Conservation (phyloP, 1,140 invertebrate species). For the Parasteatoda tepidariorum region DNA sequence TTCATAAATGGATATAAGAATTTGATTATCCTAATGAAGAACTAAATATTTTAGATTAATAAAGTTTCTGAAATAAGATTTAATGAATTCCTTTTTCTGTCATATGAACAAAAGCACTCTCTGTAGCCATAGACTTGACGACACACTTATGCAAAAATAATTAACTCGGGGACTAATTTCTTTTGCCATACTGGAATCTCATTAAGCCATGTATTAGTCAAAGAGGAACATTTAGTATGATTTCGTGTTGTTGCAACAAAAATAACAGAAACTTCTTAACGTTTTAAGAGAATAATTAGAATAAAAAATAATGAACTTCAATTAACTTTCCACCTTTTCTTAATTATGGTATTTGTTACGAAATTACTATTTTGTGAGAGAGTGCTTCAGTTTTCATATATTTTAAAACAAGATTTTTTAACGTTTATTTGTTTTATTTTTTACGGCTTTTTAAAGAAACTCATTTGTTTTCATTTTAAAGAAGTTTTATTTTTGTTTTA, state of each 20-base stretch:
- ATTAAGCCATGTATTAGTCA: not conserved
- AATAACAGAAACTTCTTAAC: too few relatives aligned
- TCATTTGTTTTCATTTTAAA: not conserved
- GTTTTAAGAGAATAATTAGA: not conserved
- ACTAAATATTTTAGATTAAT: not conserved
- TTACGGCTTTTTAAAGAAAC: too few relatives aligned
- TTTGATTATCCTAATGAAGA: not conserved
- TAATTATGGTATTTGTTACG: constrained; percentile 32
- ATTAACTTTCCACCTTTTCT: constrained; percentile 28
- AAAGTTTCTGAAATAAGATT: not conserved
- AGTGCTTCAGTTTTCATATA: not conserved
- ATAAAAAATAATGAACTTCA: constrained; percentile 35
- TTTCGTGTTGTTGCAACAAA: not conserved
- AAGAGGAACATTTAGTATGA: not conserved
- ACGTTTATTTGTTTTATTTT: not conserved
- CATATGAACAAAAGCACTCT: not conserved
- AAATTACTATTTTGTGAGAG: not conserved
- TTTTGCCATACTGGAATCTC: not conserved
- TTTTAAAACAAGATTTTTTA: not conserved
- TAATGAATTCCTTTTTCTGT: not conserved
- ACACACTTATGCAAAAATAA: constrained; percentile 16
- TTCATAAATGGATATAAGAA: too few relatives aligned
- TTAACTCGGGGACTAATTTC: constrained; percentile 10
- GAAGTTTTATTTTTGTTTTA: not conserved
- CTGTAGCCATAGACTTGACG: not conserved